Base-by-base conservation (phyloP, 2,888 invertebrate species). In the Elaeidobius kamerunicus region DNA sequence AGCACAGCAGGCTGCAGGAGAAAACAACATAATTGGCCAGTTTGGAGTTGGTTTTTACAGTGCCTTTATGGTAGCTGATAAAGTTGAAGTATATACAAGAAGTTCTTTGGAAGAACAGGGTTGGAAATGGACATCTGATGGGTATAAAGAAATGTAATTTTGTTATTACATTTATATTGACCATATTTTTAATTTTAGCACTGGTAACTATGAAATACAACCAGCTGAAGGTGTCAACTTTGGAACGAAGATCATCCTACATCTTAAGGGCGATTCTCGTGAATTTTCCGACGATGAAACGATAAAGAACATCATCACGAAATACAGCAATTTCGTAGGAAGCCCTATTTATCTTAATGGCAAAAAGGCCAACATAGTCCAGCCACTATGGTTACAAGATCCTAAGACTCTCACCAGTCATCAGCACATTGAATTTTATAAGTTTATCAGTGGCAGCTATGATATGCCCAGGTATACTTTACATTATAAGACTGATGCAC, bases 1-100 rank as follows among this genome's bases (percentile, higher is more conserved):
- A 68, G 79, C 83, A 42, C 80, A 85, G 63, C 65, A 68, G 51
- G 77, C 81, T 34, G 73, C 77, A 9, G 48, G 48, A 1, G 82
- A 83, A 9, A 82, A 80, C 60, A 84, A 87, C 57, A 93, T 96
- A 45, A 95, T 96, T 69, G 95, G 97, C 2, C 96, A 98, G 72
- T 98, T 98, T 77, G 98, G 97, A 60, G 98, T 98, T 14, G 98
- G 97, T 1, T 98, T 98, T 73, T 98, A 98, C 73, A 96, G 97
- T 11, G 86, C 90, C 0, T 98, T 98, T 70, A 97, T 98, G 92
- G 97, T 97, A 2, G 94, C 95, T 16, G 88, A 95, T 63, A 88
- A 86, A 69, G 93, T 98, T 18, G 94, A 95, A 67, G 96, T 97
- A 0, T 96, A 77, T 69, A 91, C 95, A 1, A 82, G 83, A 67